These are phyloP conservation scores for Symphodus melops DNA, from an alignment of 2,113 vertebrate species.

Conservation along the genomic window DNA sequence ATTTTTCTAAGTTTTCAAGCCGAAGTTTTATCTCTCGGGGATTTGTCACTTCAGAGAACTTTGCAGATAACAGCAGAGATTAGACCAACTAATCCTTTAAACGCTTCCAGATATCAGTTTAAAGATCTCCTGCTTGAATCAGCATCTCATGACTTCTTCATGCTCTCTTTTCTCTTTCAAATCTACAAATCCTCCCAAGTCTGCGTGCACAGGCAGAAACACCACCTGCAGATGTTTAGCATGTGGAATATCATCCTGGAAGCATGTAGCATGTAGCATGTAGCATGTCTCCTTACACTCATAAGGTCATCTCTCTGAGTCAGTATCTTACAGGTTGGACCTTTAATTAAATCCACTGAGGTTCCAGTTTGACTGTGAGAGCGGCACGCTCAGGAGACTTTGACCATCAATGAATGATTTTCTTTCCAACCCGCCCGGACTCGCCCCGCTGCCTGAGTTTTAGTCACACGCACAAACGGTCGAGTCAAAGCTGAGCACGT, in stretches of 20 bases:
- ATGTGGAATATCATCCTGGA: neutral
- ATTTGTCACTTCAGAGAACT: slow-evolving; percentile 5
- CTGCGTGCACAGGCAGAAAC: neutral
- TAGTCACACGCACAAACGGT: slow-evolving; percentile 62
- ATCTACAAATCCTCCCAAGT: neutral
- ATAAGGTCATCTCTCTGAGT: too few species aligned
- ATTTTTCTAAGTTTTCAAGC: neutral
- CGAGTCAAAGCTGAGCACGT: slow-evolving; percentile 61
- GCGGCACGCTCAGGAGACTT: slow-evolving; percentile 25
- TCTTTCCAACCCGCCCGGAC: slow-evolving; percentile 56
- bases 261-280: slow-evolving; percentile 40
- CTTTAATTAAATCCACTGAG: too few species aligned
- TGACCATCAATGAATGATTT: slow-evolving; percentile 46
- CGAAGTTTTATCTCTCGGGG: neutral
- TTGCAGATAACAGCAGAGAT: slow-evolving; percentile 6
- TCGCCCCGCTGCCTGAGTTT: slow-evolving; percentile 58
- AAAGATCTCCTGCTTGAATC: neutral
- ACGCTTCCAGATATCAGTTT: neutral
- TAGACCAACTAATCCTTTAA: neutral
- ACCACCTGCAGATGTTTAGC: slow-evolving; percentile 4
- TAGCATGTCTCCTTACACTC: too few species aligned
- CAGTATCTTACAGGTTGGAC: too few species aligned
- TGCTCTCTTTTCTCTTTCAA: neutral
- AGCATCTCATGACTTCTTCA: neutral
- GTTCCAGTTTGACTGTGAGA: slow-evolving; percentile 11